These are phyloP conservation scores for Megaceryle maxima DNA, from an alignment of 2,113 vertebrate genomes.

Conservation along the genomic window DNA sequence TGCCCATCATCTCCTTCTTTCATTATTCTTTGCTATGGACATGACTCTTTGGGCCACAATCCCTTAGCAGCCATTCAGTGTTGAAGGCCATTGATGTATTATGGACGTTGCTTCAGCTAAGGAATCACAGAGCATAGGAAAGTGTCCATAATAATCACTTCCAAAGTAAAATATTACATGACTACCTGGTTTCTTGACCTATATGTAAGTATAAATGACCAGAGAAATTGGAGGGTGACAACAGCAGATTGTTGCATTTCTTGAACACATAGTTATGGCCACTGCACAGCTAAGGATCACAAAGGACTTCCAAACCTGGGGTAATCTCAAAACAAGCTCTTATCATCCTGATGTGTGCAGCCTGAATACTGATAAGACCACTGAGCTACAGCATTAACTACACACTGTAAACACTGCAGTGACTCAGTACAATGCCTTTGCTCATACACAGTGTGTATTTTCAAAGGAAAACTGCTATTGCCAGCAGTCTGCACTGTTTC, in stretches of 20 bases:
- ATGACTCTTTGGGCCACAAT: background rate
- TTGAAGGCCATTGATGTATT: background rate
- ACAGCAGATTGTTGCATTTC: background rate
- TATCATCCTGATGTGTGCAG: background rate
- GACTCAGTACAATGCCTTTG: background rate
- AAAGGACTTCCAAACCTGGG: background rate
- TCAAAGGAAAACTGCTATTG: background rate
- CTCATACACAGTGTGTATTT: background rate
- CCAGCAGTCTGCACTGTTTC: background rate
- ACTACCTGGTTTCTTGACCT: background rate
- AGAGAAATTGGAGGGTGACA: background rate
- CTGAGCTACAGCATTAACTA: background rate
- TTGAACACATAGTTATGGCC: background rate
- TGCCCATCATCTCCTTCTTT: background rate
- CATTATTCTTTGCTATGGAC: background rate
- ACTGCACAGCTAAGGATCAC: background rate
- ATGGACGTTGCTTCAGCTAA: background rate
- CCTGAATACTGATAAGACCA: background rate
- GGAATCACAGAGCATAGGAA: background rate
- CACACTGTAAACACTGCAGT: background rate
- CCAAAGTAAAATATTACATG: background rate
- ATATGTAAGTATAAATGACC: background rate
- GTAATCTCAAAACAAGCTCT: background rate
- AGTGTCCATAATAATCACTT: background rate
- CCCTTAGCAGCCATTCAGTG: background rate